Percentiles rank a stretch among this genome's conserved stretches.
Conservation (phyloP, 2,888 invertebrate genomes). For the Ennomos erosarius region DNA sequence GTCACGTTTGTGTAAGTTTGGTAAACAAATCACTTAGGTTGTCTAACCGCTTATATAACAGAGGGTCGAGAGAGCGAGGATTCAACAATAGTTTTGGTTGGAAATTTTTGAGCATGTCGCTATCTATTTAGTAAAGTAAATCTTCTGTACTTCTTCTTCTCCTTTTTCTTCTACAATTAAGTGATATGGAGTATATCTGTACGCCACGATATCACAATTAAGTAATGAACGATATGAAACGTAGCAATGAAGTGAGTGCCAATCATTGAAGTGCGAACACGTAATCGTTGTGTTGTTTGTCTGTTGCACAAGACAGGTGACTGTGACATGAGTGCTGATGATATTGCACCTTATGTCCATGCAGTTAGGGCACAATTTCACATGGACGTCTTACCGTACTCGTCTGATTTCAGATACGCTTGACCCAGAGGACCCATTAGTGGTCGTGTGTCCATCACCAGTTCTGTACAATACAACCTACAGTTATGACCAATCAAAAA, state of each 20-base stretch:
- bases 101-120: too few relatives aligned
- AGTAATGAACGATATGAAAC: constrained; percentile 12
- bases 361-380: constrained; percentile 72
- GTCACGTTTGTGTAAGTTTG: too few relatives aligned
- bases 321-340: constrained; percentile 49
- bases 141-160: too few relatives aligned
- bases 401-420: constrained; percentile 93
- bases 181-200: too few relatives aligned
- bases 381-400: constrained; percentile 88
- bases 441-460: constrained; percentile 91
- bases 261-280: constrained; percentile 30
- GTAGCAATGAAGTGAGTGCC: constrained; percentile 24
- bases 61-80: too few relatives aligned
- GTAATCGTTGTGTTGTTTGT: constrained; percentile 37
- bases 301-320: constrained; percentile 69
- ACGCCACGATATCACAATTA: not conserved
- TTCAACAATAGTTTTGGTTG: too few relatives aligned
- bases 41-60: too few relatives aligned
- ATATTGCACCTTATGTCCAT: constrained; percentile 72
- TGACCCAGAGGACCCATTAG: constrained; percentile 92
- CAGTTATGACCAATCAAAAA: constrained; percentile 48
- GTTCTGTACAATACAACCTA: constrained; percentile 79
- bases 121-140: too few relatives aligned
- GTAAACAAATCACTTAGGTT: too few relatives aligned
- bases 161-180: too few relatives aligned